Percentiles rank a stretch among this genome's conserved stretches.
phyloP scores from a whole-genome alignment of 2,888 invertebrate genomes.

The Nemoura dubitans region DNA sequence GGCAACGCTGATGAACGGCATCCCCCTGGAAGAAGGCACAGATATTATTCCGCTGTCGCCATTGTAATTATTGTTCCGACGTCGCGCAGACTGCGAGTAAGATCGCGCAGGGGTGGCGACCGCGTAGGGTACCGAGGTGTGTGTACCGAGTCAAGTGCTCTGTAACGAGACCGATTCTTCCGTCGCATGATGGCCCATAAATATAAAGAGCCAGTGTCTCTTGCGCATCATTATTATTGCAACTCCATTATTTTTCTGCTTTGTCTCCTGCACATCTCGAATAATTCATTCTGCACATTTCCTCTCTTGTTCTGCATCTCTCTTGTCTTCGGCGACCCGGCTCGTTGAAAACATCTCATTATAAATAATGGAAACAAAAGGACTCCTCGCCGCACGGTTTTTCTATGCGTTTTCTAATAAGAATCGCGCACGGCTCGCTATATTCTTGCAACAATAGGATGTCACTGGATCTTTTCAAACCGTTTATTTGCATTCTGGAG shows the following conservation, averaged over 20 bases:
- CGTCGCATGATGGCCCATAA: not conserved
- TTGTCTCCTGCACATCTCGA: constrained; percentile 8
- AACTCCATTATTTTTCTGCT: constrained; percentile 2
- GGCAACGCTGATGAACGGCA: not conserved
- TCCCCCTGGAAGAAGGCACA: not conserved
- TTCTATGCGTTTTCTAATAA: not conserved
- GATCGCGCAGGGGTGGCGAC: no score
- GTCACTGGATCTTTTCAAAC: constrained; percentile 7
- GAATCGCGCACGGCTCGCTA: not conserved
- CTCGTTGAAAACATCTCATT: constrained; percentile 31
- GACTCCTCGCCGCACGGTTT: not conserved
- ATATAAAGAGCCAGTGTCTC: not conserved
- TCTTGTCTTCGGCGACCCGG: constrained; percentile 9
- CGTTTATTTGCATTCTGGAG: constrained; percentile 9
- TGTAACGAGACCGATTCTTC: not conserved
- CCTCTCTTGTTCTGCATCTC: not conserved
- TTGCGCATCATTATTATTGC: not conserved
- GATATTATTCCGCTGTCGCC: not conserved
- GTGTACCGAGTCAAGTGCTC: not conserved
- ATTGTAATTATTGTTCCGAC: not conserved
- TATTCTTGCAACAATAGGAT: constrained; percentile 24
- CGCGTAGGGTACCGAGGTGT: no score
- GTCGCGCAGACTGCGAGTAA: not conserved
- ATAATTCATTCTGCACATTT: constrained; percentile 3
- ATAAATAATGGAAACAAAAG: constrained; percentile 31